Conservation (phyloP, 2,888 invertebrate species). For the Tiphia femorata region DNA sequence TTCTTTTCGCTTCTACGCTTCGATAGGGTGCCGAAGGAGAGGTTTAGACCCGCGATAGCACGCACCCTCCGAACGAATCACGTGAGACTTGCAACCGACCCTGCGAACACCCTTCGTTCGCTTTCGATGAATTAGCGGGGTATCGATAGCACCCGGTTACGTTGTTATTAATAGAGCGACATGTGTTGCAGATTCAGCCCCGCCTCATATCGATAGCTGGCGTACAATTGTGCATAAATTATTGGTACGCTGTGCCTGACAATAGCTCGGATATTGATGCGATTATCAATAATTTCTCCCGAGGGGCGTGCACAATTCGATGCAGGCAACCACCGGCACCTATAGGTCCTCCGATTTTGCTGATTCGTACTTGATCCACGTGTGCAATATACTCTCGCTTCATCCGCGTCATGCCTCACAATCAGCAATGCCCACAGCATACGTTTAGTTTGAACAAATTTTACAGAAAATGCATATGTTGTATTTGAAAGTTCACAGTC, state of each 20-base stretch:
- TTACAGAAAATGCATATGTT: no score
- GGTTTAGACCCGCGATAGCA: conserved; percentile 9
- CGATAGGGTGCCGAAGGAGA: conserved; percentile 19
- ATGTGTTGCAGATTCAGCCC: conserved; percentile 44
- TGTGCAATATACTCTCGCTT: no score
- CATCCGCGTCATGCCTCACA: no score
- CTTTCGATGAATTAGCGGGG: conserved; percentile 47
- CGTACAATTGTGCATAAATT: conserved; percentile 63
- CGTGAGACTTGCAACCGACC: conserved; percentile 21
- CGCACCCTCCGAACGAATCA: not conserved
- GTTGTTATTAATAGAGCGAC: conserved; percentile 50
- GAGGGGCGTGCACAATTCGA: conserved; percentile 9
- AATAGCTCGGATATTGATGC: conserved; percentile 64
- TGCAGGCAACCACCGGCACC: not conserved
- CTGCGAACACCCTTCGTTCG: no score
- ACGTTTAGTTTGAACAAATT: no score
- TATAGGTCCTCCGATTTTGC: no score
- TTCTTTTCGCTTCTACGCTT: no score
- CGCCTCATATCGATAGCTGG: conserved; percentile 54
- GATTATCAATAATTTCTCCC: conserved; percentile 65
- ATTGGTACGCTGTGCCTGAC: conserved; percentile 56
- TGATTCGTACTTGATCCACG: no score
- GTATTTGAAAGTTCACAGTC: no score
- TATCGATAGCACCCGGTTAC: conserved; percentile 51
- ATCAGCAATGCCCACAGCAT: no score